These are phyloP conservation scores for Conchocele bisecta DNA, from an alignment of 2,888 invertebrate species.

Conservation along the genomic window DNA sequence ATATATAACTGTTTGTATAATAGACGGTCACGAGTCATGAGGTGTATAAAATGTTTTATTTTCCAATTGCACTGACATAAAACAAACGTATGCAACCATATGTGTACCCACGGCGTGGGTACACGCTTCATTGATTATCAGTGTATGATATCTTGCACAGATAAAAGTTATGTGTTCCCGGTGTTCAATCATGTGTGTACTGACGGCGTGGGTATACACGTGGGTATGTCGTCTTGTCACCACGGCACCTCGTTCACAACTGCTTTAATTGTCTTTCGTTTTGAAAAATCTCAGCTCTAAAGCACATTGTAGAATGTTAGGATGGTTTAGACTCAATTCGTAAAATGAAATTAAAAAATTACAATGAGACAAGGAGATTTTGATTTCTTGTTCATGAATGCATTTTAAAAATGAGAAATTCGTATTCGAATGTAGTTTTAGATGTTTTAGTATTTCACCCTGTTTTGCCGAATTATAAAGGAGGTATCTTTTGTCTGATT, in stretches of 20 bases:
- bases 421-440: background rate
- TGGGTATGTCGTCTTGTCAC: background rate
- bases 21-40: too few relatives aligned
- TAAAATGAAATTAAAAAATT: background rate
- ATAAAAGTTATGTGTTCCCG: background rate
- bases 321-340: background rate
- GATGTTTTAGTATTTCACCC: background rate
- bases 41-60: too few relatives aligned
- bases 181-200: too few relatives aligned
- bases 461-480: conserved; percentile 6
- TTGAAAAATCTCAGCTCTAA: background rate
- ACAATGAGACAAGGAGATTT: background rate
- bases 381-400: background rate
- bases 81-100: background rate
- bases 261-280: background rate
- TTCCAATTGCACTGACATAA: too few relatives aligned
- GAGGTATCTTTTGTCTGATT: conserved; percentile 1
- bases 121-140: background rate
- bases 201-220: too few relatives aligned
- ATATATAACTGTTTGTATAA: too few relatives aligned
- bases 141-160: background rate
- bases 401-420: background rate
- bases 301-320: background rate
- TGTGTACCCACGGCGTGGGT: background rate
- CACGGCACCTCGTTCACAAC: background rate